Percentiles rank a stretch among this genome's conserved stretches.
These are phyloP conservation scores for Xylota segnis DNA, from an alignment of 2,888 invertebrate species.

Conservation along the genomic window DNA sequence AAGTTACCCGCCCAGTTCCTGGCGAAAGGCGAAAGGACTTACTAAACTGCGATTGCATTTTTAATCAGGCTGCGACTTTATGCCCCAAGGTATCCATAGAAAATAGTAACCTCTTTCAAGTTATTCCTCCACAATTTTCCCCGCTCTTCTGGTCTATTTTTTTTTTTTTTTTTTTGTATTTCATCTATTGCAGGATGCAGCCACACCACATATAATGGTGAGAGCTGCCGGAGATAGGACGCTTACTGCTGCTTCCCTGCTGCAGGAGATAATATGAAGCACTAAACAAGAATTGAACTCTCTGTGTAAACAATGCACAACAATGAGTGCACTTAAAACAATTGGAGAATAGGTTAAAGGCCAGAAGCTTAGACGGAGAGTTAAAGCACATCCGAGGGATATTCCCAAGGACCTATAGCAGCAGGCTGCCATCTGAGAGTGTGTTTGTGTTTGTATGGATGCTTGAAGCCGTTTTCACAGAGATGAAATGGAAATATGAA, in stretches of 20 bases:
- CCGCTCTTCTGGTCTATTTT: conserved; percentile 7
- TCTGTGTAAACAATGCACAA: conserved; percentile 70
- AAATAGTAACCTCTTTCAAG: conserved; percentile 65
- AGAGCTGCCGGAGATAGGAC: conserved; percentile 47
- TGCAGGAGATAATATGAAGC: conserved; percentile 64
- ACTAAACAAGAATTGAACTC: conserved; percentile 74
- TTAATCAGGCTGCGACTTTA: conserved; percentile 75
- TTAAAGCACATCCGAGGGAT: conserved; percentile 38
- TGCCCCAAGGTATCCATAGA: conserved; percentile 70
- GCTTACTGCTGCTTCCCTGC: conserved; percentile 49
- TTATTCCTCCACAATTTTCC: conserved; percentile 48
- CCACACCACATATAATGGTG: conserved; percentile 47
- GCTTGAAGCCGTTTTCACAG: background rate
- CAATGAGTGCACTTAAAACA: conserved; percentile 76
- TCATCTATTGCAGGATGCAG: conserved; percentile 61
- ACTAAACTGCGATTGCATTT: conserved; percentile 72
- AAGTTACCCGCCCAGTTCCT: conserved; percentile 19
- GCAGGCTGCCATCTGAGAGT: background rate
- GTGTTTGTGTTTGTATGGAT: background rate
- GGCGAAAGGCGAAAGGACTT: conserved; percentile 44
- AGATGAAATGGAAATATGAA: conserved; percentile 12
- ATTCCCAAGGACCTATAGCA: background rate
- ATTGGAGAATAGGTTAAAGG: conserved; percentile 71
- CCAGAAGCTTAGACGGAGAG: conserved; percentile 39
- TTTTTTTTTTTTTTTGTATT: conserved; percentile 23